A percentile compares a stretch with the other conserved stretches of the same genome.
These are phyloP conservation scores for Phasia obesa DNA, from an alignment of 2,888 invertebrate species.

Conservation along the genomic window DNA sequence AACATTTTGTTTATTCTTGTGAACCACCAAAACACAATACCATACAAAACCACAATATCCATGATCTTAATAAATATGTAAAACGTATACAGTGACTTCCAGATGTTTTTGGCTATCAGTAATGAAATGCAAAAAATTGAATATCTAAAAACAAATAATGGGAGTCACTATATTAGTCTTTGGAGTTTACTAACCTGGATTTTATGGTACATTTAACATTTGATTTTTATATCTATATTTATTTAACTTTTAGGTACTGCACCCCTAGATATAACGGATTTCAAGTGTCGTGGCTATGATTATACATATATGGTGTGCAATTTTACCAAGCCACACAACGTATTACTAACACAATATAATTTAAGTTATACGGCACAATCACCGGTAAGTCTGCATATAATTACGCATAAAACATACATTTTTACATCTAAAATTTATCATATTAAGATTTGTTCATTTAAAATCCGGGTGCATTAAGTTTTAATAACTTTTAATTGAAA, in stretches of 20 bases:
- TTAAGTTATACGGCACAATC: conserved; percentile 74
- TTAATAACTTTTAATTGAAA: too few species aligned
- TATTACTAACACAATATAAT: conserved; percentile 84
- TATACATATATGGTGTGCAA: conserved; percentile 89
- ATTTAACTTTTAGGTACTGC: conserved; percentile 81
- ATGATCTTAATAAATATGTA: not conserved
- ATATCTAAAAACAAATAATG: not conserved
- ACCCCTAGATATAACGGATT: conserved; percentile 87
- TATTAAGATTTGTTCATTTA: too few species aligned
- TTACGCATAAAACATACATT: too few species aligned
- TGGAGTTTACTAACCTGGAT: conserved; percentile 11
- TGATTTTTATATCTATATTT: conserved; percentile 3
- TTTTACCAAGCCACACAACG: conserved; percentile 86
- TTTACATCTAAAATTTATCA: too few species aligned
- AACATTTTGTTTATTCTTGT: too few species aligned
- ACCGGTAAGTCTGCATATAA: conserved; percentile 67
- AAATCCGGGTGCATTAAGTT: too few species aligned
- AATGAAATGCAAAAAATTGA: not conserved
- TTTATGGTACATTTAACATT: conserved; percentile 23
- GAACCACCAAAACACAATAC: too few species aligned
- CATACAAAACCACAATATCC: too few species aligned
- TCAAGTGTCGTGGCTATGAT: conserved; percentile 89
- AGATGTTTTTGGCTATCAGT: not conserved
- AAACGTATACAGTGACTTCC: conserved; percentile 2
- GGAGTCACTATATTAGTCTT: not conserved